A percentile compares a stretch with the other conserved stretches of the same genome.
Conservation (phyloP, 1,140 invertebrate species). For the Pogonomyrmex barbatus region DNA sequence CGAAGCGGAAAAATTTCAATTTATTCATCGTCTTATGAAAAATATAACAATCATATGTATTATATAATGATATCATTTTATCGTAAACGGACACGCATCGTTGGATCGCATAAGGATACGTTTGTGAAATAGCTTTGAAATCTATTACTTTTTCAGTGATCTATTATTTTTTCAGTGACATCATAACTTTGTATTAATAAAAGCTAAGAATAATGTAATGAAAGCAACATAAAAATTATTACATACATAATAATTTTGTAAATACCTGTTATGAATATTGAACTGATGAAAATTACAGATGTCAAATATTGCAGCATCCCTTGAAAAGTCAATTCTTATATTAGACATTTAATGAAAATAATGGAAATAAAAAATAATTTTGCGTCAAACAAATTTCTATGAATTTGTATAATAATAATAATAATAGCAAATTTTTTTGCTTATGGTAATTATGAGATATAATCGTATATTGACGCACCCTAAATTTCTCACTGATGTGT, state of each 20-base stretch:
- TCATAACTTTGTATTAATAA: neutral
- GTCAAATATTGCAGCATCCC: neutral
- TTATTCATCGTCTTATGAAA: neutral
- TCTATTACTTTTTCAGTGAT: too few relatives aligned
- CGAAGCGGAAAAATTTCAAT: neutral
- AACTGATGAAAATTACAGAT: neutral
- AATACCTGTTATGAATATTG: neutral
- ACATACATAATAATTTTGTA: neutral
- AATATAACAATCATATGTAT: neutral
- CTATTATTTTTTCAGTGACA: too few relatives aligned
- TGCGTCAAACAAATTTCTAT: neutral
- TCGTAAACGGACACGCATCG: constrained; percentile 35
- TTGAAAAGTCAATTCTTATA: neutral
- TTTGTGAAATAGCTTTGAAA: constrained; percentile 7
- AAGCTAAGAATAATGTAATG: neutral
- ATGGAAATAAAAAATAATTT: neutral
- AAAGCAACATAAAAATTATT: neutral
- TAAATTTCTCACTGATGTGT: neutral
- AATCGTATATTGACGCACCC: neutral
- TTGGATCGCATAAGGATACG: constrained; percentile 10
- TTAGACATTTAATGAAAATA: neutral
- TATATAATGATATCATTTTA: constrained; percentile 14
- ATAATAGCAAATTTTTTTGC: neutral
- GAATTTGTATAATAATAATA: neutral
- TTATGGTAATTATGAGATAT: neutral